Evolutionary conservation across 2,797 vertebrate genomes (phyloP), one percentile per base, ranked within the genome.

Genomic region (Fundulus diaphanus): DNA sequence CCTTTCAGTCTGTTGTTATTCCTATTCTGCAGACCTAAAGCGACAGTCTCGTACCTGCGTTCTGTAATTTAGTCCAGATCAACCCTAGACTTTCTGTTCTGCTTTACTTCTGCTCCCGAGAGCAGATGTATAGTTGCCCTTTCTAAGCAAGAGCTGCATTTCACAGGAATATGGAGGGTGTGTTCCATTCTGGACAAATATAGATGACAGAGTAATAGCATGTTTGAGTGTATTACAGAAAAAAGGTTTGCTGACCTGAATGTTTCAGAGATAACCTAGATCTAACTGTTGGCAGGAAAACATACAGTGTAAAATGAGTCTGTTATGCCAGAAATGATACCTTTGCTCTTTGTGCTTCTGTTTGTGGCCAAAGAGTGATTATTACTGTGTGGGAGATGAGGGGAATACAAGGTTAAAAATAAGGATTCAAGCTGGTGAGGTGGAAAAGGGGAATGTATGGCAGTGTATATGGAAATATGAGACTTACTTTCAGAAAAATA

Each of bases 381-480:
- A 87, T 88, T 87, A 83, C 68, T 61, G 76, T 8, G 75, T 76
- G 51, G 81, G 85, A 85, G 88, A 90, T 83, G 70, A 85, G 31
- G 77, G 69, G 7, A 79, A 70, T 37, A 70, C 24, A 46, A 37
- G 31, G 15, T 27, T 16, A 48, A 52, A 70, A 68, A 79, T 72
- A 52, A 44, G 51, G 40, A 81, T 75, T 59, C 12, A 70, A 59
- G 49, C 27, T 59, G 49, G 33, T 78, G 70, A 40, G 61, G 8
- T 40, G n/a, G 54, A 56, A 29, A 68, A 11, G 11, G 13, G 42
- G n/a, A 15, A 3, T 2, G 27, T 29, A n/a, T 56, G 52, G 52
- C n/a, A 44, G 8, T 44, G 37, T 44, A 7, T 24, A 63, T 37
- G 35, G 33, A 37, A 63, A 37, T 12, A 9, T 22, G 7, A 22